Conservation (phyloP, 2,113 vertebrate genomes). For the Pelusios castaneus region DNA sequence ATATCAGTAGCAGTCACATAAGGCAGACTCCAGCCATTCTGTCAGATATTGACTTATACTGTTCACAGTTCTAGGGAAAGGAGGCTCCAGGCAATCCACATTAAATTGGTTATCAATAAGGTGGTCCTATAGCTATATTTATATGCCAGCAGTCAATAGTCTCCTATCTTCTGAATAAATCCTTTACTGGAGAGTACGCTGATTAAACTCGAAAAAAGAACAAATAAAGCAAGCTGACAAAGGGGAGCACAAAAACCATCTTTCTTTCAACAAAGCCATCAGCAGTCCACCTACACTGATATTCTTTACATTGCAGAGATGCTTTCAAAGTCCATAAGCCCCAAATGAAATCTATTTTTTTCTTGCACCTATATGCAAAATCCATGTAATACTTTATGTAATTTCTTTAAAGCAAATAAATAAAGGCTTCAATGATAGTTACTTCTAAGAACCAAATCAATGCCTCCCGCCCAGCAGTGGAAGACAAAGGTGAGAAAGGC, state of each 20-base stretch:
- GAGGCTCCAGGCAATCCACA: background rate
- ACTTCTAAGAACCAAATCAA: background rate
- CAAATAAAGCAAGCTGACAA: background rate
- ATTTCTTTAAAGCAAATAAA: slow-evolving; percentile 19
- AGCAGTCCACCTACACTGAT: background rate
- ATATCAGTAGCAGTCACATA: background rate
- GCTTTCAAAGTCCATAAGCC: background rate
- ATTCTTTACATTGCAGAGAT: background rate
- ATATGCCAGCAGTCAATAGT: background rate
- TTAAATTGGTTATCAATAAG: background rate
- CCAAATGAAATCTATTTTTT: background rate
- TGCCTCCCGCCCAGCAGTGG: background rate
- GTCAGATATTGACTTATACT: background rate
- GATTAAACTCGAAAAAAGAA: background rate
- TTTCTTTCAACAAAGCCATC: background rate
- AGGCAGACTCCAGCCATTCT: background rate
- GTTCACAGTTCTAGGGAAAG: background rate
- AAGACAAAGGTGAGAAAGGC: background rate
- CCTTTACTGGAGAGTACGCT: background rate
- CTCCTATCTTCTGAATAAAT: background rate
- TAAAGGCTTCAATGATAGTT: background rate
- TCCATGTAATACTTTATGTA: background rate
- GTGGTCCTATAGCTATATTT: background rate
- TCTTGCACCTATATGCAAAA: background rate
- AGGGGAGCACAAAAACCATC: background rate